Base-by-base conservation (phyloP, 1,140 invertebrate genomes). In the Pentalonia nigronervosa region DNA sequence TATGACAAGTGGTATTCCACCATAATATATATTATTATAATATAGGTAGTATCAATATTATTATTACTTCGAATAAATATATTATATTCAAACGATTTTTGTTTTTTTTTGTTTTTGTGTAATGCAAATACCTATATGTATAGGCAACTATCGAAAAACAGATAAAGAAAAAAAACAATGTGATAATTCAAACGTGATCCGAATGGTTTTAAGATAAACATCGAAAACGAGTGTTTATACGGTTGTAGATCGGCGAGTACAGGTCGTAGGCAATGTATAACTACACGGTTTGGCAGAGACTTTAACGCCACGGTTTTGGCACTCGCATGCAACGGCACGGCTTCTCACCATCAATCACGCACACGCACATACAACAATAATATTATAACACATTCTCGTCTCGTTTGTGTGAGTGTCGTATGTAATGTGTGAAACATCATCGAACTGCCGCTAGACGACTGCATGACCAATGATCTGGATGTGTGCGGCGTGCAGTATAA, bases 321-420 rank as follows among this genome's bases (percentile, higher is more conserved):
- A 93, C 91, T 36, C 7, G 30, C n/a, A 56, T 23, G 25, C 25
- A 56, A 25, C 9, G 20, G n/a, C 2, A 45, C 34, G n/a, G 91
- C 81, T 93, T 93, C 91, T 93, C 81, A 86, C 91, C 76, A 86
- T 93, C 76, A 86, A 93, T 93, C 91, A 86, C 25, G 56, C 81
- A 83, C 76, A 92, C 91, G 21, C 67, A 83, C 20, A 17, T 23
- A 30, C 21, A 21, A n/a, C 9, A 17, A 50, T 36, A 30, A 60
- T 45, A 88, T 81, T 81, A 91, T 91, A 92, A 84, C 47, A 45
- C 91, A 93, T 93, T 93, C 91, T 93, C 81, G 91, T 93, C 91
- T 93, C 91, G 91, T 93, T 86, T 86, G 53, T 41, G 53, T 30
- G 91, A 47, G n/a, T 84, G 91, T 83, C 76, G 47, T 92, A 7